Conservation (phyloP, 2,113 vertebrate species). For the Silurus glanis region DNA sequence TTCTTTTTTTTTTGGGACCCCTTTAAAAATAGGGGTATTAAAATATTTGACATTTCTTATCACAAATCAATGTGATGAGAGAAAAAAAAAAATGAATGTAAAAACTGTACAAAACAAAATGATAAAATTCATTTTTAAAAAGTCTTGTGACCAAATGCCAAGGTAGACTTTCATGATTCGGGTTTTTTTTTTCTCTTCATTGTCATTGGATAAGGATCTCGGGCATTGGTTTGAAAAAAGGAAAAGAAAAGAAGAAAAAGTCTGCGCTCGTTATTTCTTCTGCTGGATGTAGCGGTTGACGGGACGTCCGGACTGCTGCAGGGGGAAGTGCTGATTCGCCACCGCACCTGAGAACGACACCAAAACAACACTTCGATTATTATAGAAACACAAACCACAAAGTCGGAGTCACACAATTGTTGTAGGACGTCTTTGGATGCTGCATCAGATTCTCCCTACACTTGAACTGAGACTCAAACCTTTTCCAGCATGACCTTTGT, state of each 20-base stretch:
- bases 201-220: slow-evolving; percentile 59
- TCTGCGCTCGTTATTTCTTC: slow-evolving; percentile 85
- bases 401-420: no score
- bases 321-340: slow-evolving; percentile 84
- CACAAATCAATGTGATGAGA: slow-evolving; percentile 92
- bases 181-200: slow-evolving; percentile 34
- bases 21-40: slow-evolving; percentile 98
- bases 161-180: slow-evolving; percentile 52
- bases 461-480: no score
- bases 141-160: slow-evolving; percentile 70
- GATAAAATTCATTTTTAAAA: slow-evolving; percentile 87
- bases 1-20: slow-evolving; percentile 73
- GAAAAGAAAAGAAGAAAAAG: slow-evolving; percentile 51
- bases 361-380: not conserved
- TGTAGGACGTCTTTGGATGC: no score
- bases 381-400: no score
- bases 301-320: slow-evolving; percentile 88
- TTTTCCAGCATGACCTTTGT: no score
- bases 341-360: slow-evolving; percentile 78
- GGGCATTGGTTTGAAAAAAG: slow-evolving; percentile 51
- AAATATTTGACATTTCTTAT: slow-evolving; percentile 99
- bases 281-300: slow-evolving; percentile 91
- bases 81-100: slow-evolving; percentile 69
- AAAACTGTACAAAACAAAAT: slow-evolving; percentile 99
- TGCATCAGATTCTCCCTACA: no score